These are phyloP conservation scores for Etia nguti DNA, from an alignment of 2,113 vertebrate genomes.

Conservation along the genomic window DNA sequence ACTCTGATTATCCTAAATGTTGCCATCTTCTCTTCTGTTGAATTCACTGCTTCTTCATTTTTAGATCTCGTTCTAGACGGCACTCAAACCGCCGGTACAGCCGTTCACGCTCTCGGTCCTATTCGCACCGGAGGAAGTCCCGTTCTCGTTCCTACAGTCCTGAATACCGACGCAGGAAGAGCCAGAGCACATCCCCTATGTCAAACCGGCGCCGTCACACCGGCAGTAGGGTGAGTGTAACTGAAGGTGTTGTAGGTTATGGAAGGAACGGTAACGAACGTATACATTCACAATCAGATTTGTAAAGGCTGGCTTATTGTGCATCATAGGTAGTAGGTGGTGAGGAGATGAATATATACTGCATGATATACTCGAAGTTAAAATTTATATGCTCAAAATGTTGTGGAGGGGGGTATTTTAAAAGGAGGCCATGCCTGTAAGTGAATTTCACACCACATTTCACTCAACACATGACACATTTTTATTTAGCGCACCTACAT, in stretches of 20 bases:
- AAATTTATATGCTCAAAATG: neutral
- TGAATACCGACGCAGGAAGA: conserved; percentile 82
- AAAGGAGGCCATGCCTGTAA: neutral
- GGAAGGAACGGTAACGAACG: neutral
- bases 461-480: neutral
- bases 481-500: neutral
- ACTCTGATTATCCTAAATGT: neutral
- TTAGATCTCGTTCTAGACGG: conserved; percentile 83
- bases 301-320: neutral
- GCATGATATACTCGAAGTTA: neutral
- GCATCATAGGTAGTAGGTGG: neutral
- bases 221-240: conserved; percentile 84
- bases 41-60: neutral
- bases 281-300: neutral
- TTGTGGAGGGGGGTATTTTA: neutral
- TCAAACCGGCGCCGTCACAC: conserved; percentile 83
- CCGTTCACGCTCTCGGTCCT: conserved; percentile 83
- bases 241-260: neutral
- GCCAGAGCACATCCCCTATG: conserved; percentile 87
- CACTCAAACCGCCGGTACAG: conserved; percentile 84
- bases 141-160: conserved; percentile 85
- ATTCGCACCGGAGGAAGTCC: conserved; percentile 82
- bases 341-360: neutral
- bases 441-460: neutral
- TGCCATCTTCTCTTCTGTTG: neutral